Evolutionary conservation across 2,113 vertebrate genomes (phyloP), one percentile per base, ranked within the genome.

Genomic region (Zeus faber): DNA sequence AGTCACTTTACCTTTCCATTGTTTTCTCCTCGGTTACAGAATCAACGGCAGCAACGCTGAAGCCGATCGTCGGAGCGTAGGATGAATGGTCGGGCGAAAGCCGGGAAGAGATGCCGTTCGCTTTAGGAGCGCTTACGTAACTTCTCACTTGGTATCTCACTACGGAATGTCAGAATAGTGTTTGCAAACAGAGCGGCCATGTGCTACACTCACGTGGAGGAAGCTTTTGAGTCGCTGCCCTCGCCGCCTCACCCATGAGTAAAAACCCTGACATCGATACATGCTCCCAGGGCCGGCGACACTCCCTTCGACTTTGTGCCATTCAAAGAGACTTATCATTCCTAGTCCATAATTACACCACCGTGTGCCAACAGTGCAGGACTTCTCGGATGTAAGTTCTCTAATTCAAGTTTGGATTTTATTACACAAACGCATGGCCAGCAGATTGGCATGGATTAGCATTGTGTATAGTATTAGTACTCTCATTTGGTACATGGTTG

Each of bases 171-270:
- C 88, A 86, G 82, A 85, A 86, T 85, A 64, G 80, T 89, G 89
- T 93, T 90, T 91, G 87, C 91, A 93, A 92, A 93, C 91, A 92
- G 53, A 87, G 80, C 67, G 76, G 81, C 89, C 90, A 90, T 59
- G 87, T 90, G 91, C 72, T 31, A 1, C 10, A 54, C 73, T 75
- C 88, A 89, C 81, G 50, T 85, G 88, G 82, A 14, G 74, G 49
- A 57, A 72, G 75, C 61, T 73, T 83, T 81, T 66, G 65, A 80
- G 76, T 85, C 66, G 54, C 58, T 67, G 82, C 77, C 79, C 79
- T 72, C 27, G 58, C 76, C 75, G 50, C 68, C 72, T 70, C 24
- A 73, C 50, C 50, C 33, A 14, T n/a, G 31, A 10, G 9, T 33
- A 33, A 7, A 86, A 88, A 74, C 60, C 72, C 80, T 81, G 87